Percentiles rank a stretch among this genome's conserved stretches.
phyloP scores from a whole-genome alignment of 1,140 invertebrate genomes.

The Brevipalpus yothersi region DNA sequence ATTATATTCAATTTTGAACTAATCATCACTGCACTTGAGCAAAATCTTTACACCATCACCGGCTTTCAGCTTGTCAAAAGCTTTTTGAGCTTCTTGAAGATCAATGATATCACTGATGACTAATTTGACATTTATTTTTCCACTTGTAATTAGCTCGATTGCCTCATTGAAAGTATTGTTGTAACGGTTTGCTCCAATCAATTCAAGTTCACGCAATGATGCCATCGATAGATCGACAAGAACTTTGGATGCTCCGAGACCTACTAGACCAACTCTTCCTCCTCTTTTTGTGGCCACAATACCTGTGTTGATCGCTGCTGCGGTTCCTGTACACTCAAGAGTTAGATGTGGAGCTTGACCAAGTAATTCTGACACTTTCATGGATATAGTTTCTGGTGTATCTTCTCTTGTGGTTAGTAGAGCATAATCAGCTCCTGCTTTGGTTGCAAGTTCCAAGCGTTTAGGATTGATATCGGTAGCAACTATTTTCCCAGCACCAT shows the following conservation, averaged over 20 bases:
- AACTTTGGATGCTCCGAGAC: conserved; percentile 35
- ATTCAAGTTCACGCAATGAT: conserved; percentile 56
- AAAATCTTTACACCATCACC: background rate
- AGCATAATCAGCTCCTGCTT: conserved; percentile 48
- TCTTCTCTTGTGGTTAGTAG: conserved; percentile 30
- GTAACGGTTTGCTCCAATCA: conserved; percentile 71
- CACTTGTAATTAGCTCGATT: conserved; percentile 15
- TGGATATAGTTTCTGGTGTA: conserved; percentile 26
- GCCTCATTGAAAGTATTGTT: conserved; percentile 35
- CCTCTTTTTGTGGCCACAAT: conserved; percentile 29
- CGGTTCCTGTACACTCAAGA: conserved; percentile 65
- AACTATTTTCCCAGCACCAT: conserved; percentile 50
- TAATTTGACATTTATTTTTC: conserved; percentile 57
- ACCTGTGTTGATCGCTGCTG: conserved; percentile 42
- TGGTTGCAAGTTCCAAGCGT: conserved; percentile 33
- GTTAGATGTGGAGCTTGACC: conserved; percentile 37
- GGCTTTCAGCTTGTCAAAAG: conserved; percentile 37
- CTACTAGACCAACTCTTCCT: conserved; percentile 55
- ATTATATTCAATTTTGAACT: too few species aligned
- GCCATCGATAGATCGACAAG: conserved; percentile 55
- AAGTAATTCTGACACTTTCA: conserved; percentile 20
- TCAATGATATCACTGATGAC: conserved; percentile 70
- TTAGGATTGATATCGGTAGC: conserved; percentile 11
- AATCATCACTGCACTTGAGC: background rate
- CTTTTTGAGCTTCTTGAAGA: conserved; percentile 54